Percentiles rank a stretch among this genome's conserved stretches.
Evolutionary conservation across 2,888 invertebrate genomes (phyloP).

Genomic region (Tiphia femorata): DNA sequence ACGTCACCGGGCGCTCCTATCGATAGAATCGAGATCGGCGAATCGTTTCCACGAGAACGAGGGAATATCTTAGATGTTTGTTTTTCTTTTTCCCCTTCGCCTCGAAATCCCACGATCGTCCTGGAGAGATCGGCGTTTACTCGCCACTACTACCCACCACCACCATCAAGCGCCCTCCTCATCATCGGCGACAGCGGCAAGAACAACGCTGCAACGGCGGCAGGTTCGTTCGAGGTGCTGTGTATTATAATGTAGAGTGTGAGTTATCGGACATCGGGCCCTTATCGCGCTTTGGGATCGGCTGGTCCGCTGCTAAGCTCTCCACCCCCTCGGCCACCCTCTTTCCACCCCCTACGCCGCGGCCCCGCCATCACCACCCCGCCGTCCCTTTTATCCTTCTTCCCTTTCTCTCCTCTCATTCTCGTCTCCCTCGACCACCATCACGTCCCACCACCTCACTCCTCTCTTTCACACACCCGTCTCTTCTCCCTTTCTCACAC

Average conservation of each 20-base stretch:
- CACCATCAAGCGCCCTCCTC: constrained; percentile 17
- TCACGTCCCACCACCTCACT: too few species aligned
- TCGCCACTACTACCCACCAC: neutral
- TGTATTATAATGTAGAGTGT: constrained; percentile 64
- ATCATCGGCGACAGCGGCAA: constrained; percentile 24
- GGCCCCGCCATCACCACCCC: too few species aligned
- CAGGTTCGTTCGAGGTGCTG: constrained; percentile 43
- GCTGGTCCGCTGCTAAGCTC: constrained; percentile 57
- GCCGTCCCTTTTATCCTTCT: constrained; percentile 9
- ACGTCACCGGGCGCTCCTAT: neutral
- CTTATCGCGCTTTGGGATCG: constrained; percentile 64
- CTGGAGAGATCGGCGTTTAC: neutral
- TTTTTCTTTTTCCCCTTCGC: too few species aligned
- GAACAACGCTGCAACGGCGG: constrained; percentile 31
- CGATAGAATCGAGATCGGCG: too few species aligned
- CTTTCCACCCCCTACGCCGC: constrained; percentile 22
- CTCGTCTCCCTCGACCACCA: constrained; percentile 10
- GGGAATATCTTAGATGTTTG: too few species aligned
- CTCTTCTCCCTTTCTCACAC: constrained; percentile 16
- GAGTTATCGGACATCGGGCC: constrained; percentile 64
- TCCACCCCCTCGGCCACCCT: constrained; percentile 34
- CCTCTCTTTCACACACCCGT: too few species aligned
- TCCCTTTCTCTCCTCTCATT: constrained; percentile 2
- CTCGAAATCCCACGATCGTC: too few species aligned
- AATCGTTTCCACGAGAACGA: too few species aligned